Conservation (phyloP, 1,140 invertebrate genomes). For the Zaprionus taronus region DNA sequence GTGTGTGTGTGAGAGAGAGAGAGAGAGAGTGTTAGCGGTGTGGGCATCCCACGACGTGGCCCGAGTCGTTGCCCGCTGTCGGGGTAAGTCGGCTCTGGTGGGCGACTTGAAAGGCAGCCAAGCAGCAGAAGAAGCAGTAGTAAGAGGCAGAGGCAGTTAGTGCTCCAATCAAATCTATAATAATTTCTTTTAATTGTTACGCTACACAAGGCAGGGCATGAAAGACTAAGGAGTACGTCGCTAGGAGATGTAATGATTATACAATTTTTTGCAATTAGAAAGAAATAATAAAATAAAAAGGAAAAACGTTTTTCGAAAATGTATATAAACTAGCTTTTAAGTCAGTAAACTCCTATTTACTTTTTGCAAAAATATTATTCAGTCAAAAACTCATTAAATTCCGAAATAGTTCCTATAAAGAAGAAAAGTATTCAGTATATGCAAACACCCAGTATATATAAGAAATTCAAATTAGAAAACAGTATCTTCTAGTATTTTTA, state of each 20-base stretch:
- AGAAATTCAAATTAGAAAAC: neutral
- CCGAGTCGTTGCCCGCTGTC: constrained; percentile 14
- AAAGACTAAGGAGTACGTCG: constrained; percentile 1
- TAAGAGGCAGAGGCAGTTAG: constrained; percentile 40
- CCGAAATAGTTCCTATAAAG: too few relatives aligned
- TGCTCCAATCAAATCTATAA: constrained; percentile 76
- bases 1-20: neutral
- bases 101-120: constrained; percentile 52
- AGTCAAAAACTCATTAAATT: too few relatives aligned
- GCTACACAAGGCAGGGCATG: constrained; percentile 33
- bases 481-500: neutral
- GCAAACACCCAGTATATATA: too few relatives aligned
- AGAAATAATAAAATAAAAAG: neutral
- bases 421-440: too few relatives aligned
- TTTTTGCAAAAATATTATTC: too few relatives aligned
- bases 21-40: neutral
- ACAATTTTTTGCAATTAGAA: neutral
- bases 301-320: neutral
- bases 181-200: constrained; percentile 78
- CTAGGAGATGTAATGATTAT: neutral
- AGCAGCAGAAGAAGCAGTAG: constrained; percentile 48
- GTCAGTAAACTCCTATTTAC: too few relatives aligned
- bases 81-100: constrained; percentile 37
- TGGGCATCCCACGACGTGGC: neutral
- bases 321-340: neutral